These are phyloP conservation scores for Pangasius djambal DNA, from an alignment of 2,797 vertebrate species.

Conservation along the genomic window DNA sequence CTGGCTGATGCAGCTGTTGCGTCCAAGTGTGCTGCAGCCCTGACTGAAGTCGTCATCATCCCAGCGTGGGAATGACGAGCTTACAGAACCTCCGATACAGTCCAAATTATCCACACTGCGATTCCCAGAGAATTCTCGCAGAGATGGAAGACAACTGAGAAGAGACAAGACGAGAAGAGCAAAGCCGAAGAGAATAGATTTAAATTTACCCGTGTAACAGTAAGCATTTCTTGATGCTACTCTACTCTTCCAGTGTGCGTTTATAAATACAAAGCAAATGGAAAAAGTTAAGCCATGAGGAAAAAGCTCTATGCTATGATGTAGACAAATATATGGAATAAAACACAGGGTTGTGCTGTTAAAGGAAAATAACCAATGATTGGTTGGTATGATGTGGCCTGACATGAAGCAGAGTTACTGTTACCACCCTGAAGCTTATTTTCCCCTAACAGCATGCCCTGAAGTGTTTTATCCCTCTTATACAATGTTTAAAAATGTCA, in stretches of 20 bases:
- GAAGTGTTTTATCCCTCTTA: neutral
- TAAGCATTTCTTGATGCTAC: neutral
- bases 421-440: neutral
- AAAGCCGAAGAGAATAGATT: neutral
- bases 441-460: neutral
- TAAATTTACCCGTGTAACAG: neutral
- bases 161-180: slow-evolving; percentile 29
- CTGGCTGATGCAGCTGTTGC: slow-evolving; percentile 84
- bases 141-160: slow-evolving; percentile 81
- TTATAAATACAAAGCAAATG: slow-evolving; percentile 33
- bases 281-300: slow-evolving; percentile 37
- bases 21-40: slow-evolving; percentile 84
- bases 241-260: neutral
- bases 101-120: slow-evolving; percentile 95
- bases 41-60: slow-evolving; percentile 96
- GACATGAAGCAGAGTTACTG: neutral
- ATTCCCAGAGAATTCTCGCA: slow-evolving; percentile 79
- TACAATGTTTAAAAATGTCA: neutral
- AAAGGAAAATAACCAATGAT: neutral
- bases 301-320: slow-evolving; percentile 30
- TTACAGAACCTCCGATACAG: slow-evolving; percentile 85
- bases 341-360: neutral
- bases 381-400: neutral
- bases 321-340: neutral
- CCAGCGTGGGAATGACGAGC: slow-evolving; percentile 88